A percentile compares a stretch with the other conserved stretches of the same genome.
Evolutionary conservation across 92 coral and sea anemone species (phyloP).

Genomic region (Phenganax stokvisi): DNA sequence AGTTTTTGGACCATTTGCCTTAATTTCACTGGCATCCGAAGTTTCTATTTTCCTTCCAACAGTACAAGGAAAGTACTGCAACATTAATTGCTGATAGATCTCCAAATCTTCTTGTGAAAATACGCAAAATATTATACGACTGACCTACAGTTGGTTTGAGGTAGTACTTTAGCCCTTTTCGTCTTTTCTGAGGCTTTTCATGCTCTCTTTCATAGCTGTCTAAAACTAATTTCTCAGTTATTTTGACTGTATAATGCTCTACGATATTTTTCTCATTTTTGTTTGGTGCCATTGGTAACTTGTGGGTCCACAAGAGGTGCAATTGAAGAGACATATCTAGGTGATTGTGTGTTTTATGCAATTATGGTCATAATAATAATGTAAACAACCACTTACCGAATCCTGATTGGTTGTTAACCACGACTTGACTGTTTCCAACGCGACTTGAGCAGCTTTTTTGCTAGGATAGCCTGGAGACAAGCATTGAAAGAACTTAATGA

Average conservation of each 20-base stretch:
- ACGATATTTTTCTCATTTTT: no score
- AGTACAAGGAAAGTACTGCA: conserved; percentile 63
- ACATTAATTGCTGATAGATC: conserved; percentile 57
- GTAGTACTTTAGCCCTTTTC: background rate
- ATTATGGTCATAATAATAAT: no score
- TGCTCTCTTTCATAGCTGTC: no score
- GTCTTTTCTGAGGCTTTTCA: background rate
- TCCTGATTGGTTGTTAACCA: conserved; percentile 62
- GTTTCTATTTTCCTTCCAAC: background rate
- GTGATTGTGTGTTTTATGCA: no score
- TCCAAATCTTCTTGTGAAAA: conserved; percentile 66
- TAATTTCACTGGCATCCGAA: conserved; percentile 1
- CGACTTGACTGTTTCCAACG: conserved; percentile 57
- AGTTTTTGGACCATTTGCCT: background rate
- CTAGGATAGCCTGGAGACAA: conserved; percentile 72
- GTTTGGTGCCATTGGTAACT: no score
- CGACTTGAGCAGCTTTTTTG: conserved; percentile 73
- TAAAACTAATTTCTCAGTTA: background rate
- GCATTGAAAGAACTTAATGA: background rate
- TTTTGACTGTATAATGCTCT: background rate
- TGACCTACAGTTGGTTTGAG: conserved; percentile 52
- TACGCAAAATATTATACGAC: conserved; percentile 84
- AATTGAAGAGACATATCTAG: no score
- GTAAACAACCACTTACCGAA: background rate
- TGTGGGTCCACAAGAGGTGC: no score